These are phyloP conservation scores for Microcebus lehilahytsara DNA, from an alignment of 2,113 vertebrate species.

Conservation along the genomic window DNA sequence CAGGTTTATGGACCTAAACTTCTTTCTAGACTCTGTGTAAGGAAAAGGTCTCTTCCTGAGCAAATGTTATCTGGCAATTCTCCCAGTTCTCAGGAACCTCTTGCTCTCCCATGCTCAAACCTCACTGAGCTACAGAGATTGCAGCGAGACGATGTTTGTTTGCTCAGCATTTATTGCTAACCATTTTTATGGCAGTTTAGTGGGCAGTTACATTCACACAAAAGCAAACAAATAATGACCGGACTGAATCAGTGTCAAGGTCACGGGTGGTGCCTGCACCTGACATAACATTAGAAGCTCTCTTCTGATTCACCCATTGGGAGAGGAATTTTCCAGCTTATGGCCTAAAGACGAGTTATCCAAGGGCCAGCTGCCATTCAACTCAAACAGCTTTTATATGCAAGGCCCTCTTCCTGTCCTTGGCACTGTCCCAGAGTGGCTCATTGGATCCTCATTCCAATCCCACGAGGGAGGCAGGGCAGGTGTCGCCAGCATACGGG, in stretches of 20 bases:
- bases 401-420: not conserved
- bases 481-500: not conserved
- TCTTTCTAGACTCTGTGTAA: not conserved
- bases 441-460: not conserved
- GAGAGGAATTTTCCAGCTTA: not conserved
- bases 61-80: too few species aligned
- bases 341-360: not conserved
- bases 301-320: not conserved
- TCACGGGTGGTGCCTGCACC: not conserved
- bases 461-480: not conserved
- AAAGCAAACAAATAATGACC: constrained; percentile 3
- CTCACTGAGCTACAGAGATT: not conserved
- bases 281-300: not conserved
- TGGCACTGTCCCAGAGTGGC: not conserved
- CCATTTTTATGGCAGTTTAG: not conserved
- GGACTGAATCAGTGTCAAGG: not conserved
- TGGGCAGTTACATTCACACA: not conserved
- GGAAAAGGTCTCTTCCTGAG: not conserved
- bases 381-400: not conserved
- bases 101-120: not conserved
- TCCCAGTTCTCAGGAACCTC: not conserved
- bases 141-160: not conserved
- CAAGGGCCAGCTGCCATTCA: not conserved
- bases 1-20: not conserved
- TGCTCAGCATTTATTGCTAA: not conserved